Percentiles rank a stretch among this genome's conserved stretches.
These are phyloP conservation scores for Aspidoscelis tigris DNA, from an alignment of 2,113 vertebrate genomes.

Conservation along the genomic window DNA sequence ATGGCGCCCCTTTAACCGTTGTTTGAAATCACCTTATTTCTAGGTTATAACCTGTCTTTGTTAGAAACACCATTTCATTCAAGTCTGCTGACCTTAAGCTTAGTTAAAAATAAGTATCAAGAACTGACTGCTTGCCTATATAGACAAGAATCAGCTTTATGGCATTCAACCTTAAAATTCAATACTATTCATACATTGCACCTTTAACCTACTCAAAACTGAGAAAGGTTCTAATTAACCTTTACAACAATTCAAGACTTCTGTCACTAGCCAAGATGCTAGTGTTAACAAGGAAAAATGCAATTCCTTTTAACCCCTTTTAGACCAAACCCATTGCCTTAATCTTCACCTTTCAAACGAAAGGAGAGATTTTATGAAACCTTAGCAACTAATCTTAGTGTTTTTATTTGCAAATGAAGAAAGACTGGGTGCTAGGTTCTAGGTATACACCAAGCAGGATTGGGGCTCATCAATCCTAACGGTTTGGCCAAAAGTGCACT, in stretches of 20 bases:
- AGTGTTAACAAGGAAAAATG: constrained; percentile 79
- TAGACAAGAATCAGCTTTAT: constrained; percentile 38
- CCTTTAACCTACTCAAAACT: constrained; percentile 85
- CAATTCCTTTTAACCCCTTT: constrained; percentile 86
- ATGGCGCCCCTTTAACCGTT: constrained; percentile 59
- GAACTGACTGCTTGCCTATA: constrained; percentile 30
- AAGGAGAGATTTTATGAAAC: constrained; percentile 76
- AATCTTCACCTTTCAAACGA: constrained; percentile 78
- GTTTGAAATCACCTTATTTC: constrained; percentile 44
- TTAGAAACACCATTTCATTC: constrained; percentile 42
- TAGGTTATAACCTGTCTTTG: constrained; percentile 50
- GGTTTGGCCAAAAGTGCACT: constrained; percentile 74
- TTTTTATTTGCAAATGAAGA: constrained; percentile 71
- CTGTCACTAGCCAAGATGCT: constrained; percentile 76
- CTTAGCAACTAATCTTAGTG: constrained; percentile 74
- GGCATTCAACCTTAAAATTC: constrained; percentile 44
- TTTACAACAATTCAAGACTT: constrained; percentile 74
- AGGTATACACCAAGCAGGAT: constrained; percentile 72
- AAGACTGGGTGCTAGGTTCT: constrained; percentile 64
- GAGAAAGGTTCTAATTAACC: constrained; percentile 74
- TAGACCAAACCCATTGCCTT: constrained; percentile 81
- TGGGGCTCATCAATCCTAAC: constrained; percentile 67
- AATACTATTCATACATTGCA: constrained; percentile 82
- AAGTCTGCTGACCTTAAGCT: constrained; percentile 54
- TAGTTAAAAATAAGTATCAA: constrained; percentile 42